Base-by-base conservation (phyloP, 2,888 invertebrate species). In the Ornithoptera priamus region DNA sequence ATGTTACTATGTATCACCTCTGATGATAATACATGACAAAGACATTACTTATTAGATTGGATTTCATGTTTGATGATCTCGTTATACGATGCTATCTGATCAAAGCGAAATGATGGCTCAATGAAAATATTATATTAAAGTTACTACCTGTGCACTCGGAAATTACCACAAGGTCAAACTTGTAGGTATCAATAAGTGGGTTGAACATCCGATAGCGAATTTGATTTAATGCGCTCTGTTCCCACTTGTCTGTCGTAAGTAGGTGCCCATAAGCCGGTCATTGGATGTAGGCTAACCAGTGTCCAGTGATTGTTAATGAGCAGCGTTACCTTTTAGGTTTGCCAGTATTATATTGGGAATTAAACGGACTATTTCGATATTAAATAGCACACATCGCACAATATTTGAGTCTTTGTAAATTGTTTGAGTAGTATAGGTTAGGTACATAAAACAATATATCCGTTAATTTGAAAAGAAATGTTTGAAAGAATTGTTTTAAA, bases 261-360 rank as follows among this genome's bases (percentile, higher is more conserved):
- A 76, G 77, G 76, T 75, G 75, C 72, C 74, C 72, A 77, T 73
- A 80, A 82, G 79, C 81, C 80, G 84, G 85, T 81, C 82, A 81
- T 75, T 84, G 80, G 78, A 90, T 86, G 88, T 91, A 82, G 90
- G 89, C 80, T 85, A 89, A 85, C 88, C 83, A 85, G 87, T 89
- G 87, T 85, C 86, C 86, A 85, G 81, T 84, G 81, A 81, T 79
- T 80, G 82, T 80, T 83, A 87, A 86, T 86, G 84, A 83, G 75
- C 73, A 73, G 74, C 63, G 61, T 46, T 30, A 57, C 65, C 61
- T 59, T 36, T 10, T 63, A 64, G 58, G 60, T 60, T 68, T 46
- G 70, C 70, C 70, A 70, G 42, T 61, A 18, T 46, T 24, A 7
- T 30, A 15, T 6, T 8, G 30, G 57, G 22, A 63, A 69, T 65